A percentile compares a stretch with the other conserved stretches of the same genome.
phyloP scores from a whole-genome alignment of 2,888 invertebrate species.

The Dioctria linearis region DNA sequence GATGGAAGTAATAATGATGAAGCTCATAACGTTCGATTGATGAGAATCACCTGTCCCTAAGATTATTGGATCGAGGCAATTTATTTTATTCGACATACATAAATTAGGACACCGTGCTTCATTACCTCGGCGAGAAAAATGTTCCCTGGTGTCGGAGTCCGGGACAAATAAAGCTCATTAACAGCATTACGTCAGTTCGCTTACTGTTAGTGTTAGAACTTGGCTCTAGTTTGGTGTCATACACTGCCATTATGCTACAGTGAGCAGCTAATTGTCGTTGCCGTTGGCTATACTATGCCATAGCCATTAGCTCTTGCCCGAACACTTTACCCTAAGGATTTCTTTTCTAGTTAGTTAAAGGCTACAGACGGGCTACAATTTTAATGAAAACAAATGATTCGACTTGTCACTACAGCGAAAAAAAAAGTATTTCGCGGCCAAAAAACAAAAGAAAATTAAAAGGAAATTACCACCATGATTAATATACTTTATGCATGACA shows the following conservation, averaged over 20 bases:
- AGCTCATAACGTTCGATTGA: neutral
- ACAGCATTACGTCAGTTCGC: neutral
- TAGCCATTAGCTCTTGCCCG: neutral
- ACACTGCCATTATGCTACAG: slow-evolving; percentile 18
- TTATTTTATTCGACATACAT: slow-evolving; percentile 30
- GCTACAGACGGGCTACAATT: slow-evolving; percentile 8
- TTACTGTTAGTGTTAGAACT: neutral
- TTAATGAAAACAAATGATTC: slow-evolving; percentile 44
- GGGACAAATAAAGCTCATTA: slow-evolving; percentile 31
- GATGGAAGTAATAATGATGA: neutral
- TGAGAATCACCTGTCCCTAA: slow-evolving; percentile 2
- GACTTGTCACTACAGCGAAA: slow-evolving; percentile 37
- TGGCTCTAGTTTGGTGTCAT: neutral
- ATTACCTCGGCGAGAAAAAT: slow-evolving; percentile 10
- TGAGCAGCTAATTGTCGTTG: slow-evolving; percentile 27
- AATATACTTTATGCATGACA: slow-evolving; percentile 55
- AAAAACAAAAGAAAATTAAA: slow-evolving; percentile 51
- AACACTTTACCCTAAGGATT: neutral
- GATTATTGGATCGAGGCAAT: slow-evolving; percentile 24
- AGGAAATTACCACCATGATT: slow-evolving; percentile 56
- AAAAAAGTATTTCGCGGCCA: slow-evolving; percentile 34
- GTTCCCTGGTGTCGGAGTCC: slow-evolving; percentile 1
- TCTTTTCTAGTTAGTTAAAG: neutral
- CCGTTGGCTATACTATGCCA: neutral
- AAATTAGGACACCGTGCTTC: slow-evolving; percentile 23